Base-by-base conservation (phyloP, 2,888 invertebrate species). In the Tenthredo distinguenda region DNA sequence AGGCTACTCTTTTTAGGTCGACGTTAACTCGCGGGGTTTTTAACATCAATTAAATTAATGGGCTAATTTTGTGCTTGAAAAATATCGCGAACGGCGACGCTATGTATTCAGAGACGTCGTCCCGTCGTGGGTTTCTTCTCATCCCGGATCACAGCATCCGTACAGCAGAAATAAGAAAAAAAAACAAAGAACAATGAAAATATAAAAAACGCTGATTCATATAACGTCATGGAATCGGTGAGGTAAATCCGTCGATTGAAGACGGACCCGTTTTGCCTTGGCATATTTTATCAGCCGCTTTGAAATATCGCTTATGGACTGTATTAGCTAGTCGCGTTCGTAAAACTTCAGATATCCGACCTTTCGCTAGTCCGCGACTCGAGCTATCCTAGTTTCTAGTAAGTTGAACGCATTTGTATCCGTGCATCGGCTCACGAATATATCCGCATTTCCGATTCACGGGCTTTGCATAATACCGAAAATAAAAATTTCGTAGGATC, bases 231-330 rank as follows among this genome's bases (percentile, higher is more conserved):
- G 68, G 34, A 31, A 68, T 62, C 62, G 26, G 26, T 1, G 62
- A 26, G 62, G 21, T 26, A 5, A 26, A 62, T 62, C 62, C 26
- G 12, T 62, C 62, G 62, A 62, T 62, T 68, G 68, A 68, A 68
- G 18, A 68, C 15, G n/a, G 9, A 43, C n/a, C 40, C 74, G 43
- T 21, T 74, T 74, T 43, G 21, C 74, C 74, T 74, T 74, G 74
- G 74, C 74, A 43, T 74, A 21, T 43, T 43, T 43, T 74, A 18
- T 34, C 34, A 5, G 12, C 12, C 21, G 12, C 12, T 6, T 62
- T 26, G 55, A n/a, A 55, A 55, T 55, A 55, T 55, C 7, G 55
- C n/a, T n/a, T n/a, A 55, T 55, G n/a, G n/a, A 55, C 7, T 55
- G n/a, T 55, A 7, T 1, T 65, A 31, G 31, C 15, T 65, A 68